Base-by-base conservation (phyloP, 1,140 invertebrate species). In the Anoplophora glabripennis region DNA sequence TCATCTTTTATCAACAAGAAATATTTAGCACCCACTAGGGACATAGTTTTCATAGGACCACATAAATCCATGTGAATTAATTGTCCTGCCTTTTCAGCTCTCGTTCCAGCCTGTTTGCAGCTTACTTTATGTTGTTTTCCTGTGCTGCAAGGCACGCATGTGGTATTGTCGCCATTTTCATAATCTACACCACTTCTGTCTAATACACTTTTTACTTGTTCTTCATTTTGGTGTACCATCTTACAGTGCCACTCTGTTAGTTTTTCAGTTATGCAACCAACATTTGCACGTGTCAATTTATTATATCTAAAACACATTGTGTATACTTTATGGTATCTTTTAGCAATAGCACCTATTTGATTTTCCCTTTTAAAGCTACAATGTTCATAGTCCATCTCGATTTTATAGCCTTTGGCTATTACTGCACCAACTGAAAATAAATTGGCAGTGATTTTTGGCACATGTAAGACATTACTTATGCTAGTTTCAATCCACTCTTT, bases 21-120 rank as follows among this genome's bases (percentile, higher is more conserved):
- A 51, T 73, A 76, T 11, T 64, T 64, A 1, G 60, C 63, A 34
- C 70, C 71, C 37, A 74, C 72, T 14, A 68, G 44, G 7, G 73
- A 77, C 11, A 17, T 15, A 3, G 64, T 69, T 51, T 70, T 64
- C 70, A 77, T 75, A n/a, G 73, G 75, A 21, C 77, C 77, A 67
- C 73, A 76, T 7, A 77, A 41, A 65, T 79, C 76, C 1, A 70
- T 57, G 61, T 79, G 74, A 7, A 77, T 59, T 28, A 66, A 14
- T 33, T 59, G 49, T 7, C 53, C 17, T 51, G 41, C n/a, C n/a
- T n/a, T n/a, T n/a, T n/a, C n/a, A n/a, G 28, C 45, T 53, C 5
- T 53, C 15, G 63, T 52, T n/a, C n/a, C n/a, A n/a, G n/a, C n/a
- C n/a, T n/a, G n/a, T n/a, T n/a, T n/a, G n/a, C n/a, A n/a, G n/a